These are phyloP conservation scores for Serripes groenlandicus DNA, from an alignment of 2,888 invertebrate genomes.

Conservation along the genomic window DNA sequence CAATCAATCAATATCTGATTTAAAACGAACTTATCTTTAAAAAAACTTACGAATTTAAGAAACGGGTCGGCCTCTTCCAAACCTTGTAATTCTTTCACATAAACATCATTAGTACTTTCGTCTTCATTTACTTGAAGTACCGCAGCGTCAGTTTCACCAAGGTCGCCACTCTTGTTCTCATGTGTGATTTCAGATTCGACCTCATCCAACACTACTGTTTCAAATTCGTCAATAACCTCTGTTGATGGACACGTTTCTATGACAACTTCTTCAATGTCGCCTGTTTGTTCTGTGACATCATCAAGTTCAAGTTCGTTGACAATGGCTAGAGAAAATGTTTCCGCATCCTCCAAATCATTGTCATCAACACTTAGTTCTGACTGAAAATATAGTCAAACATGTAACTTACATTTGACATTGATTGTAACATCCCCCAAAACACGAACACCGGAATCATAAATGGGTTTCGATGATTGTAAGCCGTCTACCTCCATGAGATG, in stretches of 20 bases:
- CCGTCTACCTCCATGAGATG: too few relatives aligned
- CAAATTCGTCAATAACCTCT: conserved; percentile 10
- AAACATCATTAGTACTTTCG: background rate
- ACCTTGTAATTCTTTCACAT: background rate
- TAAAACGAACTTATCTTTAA: too few relatives aligned
- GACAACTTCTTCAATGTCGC: background rate
- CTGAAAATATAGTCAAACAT: background rate
- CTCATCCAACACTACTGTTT: background rate
- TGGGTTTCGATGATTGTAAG: too few relatives aligned
- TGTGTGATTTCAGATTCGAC: background rate
- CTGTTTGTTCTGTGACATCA: background rate
- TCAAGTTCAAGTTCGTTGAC: conserved; percentile 8
- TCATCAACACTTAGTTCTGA: conserved; percentile 6
- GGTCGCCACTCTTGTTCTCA: background rate
- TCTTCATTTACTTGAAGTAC: conserved; percentile 20
- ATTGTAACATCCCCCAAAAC: too few relatives aligned
- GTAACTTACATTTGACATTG: too few relatives aligned
- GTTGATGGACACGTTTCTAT: background rate
- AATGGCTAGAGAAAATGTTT: conserved; percentile 5
- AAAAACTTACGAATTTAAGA: conserved; percentile 36
- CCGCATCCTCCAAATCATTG: conserved; percentile 3
- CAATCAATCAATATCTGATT: too few relatives aligned
- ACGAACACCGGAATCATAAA: too few relatives aligned
- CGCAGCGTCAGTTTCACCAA: background rate
- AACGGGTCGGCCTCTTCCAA: conserved; percentile 34